Evolutionary conservation across 2,797 vertebrate genomes (phyloP).

Genomic region (Eremophila alpestris): DNA sequence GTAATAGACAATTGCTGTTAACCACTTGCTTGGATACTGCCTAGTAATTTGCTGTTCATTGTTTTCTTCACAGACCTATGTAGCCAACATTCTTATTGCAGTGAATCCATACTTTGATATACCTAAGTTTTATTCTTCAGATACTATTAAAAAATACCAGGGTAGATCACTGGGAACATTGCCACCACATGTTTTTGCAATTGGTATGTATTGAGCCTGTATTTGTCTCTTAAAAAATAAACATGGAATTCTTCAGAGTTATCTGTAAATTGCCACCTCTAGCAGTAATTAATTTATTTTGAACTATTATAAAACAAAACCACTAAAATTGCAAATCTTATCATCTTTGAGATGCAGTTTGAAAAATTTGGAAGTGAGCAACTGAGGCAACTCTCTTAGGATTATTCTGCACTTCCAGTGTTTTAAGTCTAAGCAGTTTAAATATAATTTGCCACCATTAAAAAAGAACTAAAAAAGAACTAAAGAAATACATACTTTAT

Average conservation of each 20-base stretch:
- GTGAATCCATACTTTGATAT: slow-evolving; percentile 97
- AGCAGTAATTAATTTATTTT: not conserved
- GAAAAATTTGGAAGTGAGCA: not conserved
- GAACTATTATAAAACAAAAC: not conserved
- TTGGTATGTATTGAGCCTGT: slow-evolving; percentile 81
- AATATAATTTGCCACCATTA: not conserved
- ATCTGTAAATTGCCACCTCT: not conserved
- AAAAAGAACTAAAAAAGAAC: not conserved
- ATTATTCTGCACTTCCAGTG: not conserved
- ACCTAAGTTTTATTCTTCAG: slow-evolving; percentile 90
- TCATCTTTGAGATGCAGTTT: not conserved
- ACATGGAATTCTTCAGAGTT: not conserved
- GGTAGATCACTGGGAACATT: slow-evolving; percentile 92
- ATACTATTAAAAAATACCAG: slow-evolving; percentile 88
- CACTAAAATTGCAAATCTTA: not conserved
- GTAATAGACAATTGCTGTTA: not conserved
- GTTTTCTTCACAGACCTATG: slow-evolving; percentile 86
- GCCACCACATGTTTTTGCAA: slow-evolving; percentile 94
- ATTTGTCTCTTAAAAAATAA: not conserved
- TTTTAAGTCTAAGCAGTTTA: not conserved
- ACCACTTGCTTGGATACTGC: not conserved
- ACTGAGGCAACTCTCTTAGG: not conserved
- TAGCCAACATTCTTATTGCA: slow-evolving; percentile 97
- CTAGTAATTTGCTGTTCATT: slow-evolving; percentile 4
- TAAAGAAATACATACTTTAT: not conserved